Evolutionary conservation across 2,888 invertebrate genomes (phyloP).

Genomic region (Melieria omissa): DNA sequence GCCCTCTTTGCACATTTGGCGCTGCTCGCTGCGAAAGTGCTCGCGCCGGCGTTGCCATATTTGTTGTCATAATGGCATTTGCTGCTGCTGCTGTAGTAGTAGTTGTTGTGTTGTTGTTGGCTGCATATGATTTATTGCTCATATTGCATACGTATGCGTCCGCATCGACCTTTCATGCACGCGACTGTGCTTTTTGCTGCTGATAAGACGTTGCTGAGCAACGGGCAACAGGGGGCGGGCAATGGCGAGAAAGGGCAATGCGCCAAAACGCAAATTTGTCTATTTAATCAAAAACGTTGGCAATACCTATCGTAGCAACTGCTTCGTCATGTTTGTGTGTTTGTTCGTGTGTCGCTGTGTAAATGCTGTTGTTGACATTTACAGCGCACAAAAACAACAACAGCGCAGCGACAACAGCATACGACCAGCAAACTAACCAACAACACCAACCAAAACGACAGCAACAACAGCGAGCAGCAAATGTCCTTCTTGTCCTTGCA

Average conservation of each 20-base stretch:
- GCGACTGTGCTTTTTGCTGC: no score
- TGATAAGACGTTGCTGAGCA: no score
- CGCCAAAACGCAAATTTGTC: constrained; percentile 21
- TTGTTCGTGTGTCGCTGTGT: background rate
- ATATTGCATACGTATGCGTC: background rate
- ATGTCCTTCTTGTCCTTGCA: background rate
- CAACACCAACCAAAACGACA: background rate
- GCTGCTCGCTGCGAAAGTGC: no score
- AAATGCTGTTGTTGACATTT: constrained; percentile 32
- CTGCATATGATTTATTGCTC: constrained; percentile 31
- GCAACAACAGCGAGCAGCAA: background rate
- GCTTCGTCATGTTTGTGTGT: background rate
- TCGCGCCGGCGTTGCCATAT: background rate
- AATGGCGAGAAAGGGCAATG: background rate
- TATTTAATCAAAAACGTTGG: constrained; percentile 18
- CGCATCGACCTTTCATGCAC: no score
- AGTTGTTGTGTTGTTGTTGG: constrained; percentile 4
- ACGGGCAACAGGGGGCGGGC: background rate
- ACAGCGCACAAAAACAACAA: background rate
- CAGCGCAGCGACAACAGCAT: constrained; percentile 26
- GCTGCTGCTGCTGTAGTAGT: background rate
- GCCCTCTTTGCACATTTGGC: background rate
- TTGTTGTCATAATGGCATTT: background rate
- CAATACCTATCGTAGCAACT: constrained; percentile 1
- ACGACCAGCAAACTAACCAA: background rate